These are phyloP conservation scores for Antidorcas marsupialis DNA, from an alignment of 2,113 vertebrate genomes.

Conservation along the genomic window DNA sequence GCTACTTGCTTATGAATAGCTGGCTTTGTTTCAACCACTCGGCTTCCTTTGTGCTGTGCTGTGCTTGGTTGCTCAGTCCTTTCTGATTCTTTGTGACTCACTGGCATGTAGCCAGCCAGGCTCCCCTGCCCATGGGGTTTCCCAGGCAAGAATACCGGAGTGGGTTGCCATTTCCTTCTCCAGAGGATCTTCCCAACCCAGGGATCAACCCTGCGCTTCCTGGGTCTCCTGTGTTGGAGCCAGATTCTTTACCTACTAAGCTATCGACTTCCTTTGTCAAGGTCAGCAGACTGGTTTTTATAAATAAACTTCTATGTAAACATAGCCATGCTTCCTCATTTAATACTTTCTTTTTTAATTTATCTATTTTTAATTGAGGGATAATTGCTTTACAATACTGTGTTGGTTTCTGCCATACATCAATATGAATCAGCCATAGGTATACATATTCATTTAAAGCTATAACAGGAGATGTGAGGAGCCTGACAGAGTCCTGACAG, in stretches of 20 bases:
- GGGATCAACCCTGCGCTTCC: not conserved
- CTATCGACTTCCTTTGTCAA: not conserved
- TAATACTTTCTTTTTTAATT: not conserved
- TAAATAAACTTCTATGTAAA: not conserved
- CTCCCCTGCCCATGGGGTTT: not conserved
- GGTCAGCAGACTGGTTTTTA: not conserved
- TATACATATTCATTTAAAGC: not conserved
- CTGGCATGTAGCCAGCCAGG: not conserved
- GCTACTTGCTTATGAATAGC: fast-evolving
- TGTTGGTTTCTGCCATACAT: not conserved
- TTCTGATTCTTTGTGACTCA: not conserved
- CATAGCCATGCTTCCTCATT: no score
- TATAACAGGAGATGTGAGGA: fast-evolving
- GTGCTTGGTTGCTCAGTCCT: not conserved
- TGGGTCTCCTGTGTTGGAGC: not conserved
- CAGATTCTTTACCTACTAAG: not conserved
- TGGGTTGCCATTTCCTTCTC: not conserved
- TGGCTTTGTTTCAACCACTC: no score
- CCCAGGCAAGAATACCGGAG: not conserved
- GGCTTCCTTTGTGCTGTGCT: not conserved
- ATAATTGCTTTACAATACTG: not conserved
- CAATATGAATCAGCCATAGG: not conserved
- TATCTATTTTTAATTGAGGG: not conserved
- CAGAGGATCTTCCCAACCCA: not conserved
- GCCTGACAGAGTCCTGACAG: not conserved